Evolutionary conservation across 2,797 vertebrate species (phyloP), one percentile per base, ranked within the genome.

Genomic region (Bovichtus diacanthus): DNA sequence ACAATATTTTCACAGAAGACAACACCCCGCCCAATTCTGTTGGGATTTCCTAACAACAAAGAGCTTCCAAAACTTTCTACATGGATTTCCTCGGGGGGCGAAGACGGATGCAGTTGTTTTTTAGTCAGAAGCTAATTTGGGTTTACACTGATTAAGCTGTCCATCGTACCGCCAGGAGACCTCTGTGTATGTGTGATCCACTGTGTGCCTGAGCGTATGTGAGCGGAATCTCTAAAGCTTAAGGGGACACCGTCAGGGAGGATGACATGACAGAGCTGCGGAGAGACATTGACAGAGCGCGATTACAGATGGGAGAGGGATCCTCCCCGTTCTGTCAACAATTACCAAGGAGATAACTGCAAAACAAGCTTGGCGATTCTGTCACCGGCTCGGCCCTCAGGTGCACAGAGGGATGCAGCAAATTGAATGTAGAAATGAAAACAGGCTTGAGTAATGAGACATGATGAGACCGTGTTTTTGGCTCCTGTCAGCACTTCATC

Each of bases 141-240:
- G 70, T 12, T 92, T 92, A 80, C 88, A 87, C 90, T 90, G 90
- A 93, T 94, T 88, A 93, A 92, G 88, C 83, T 90, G 92, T 94
- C 92, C 85, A 74, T 91, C 87, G n/a, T 59, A 51, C 54, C 64
- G 74, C 81, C 82, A 63, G 73, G 87, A 89, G 78, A 86, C 78
- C 70, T 64, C 66, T 65, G 73, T 66, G 85, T 68, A 74, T 68
- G 83, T 77, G 82, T 61, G 88, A 82, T 88, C 78, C 70, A 55
- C 79, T 34, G 74, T 80, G 84, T 38, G 85, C 50, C 62, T 54
- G 70, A 59, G 84, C 18, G 3, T 62, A 70, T 84, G 88, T 83
- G 86, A 87, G 82, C 16, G 51, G 86, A 90, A 91, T 91, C 75
- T 84, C 66, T 80, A 72, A 87, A 82, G 74, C 83, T 87, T 70